These are phyloP conservation scores for Puffinus mauretanicus DNA, from an alignment of 2,113 vertebrate species.

Conservation along the genomic window DNA sequence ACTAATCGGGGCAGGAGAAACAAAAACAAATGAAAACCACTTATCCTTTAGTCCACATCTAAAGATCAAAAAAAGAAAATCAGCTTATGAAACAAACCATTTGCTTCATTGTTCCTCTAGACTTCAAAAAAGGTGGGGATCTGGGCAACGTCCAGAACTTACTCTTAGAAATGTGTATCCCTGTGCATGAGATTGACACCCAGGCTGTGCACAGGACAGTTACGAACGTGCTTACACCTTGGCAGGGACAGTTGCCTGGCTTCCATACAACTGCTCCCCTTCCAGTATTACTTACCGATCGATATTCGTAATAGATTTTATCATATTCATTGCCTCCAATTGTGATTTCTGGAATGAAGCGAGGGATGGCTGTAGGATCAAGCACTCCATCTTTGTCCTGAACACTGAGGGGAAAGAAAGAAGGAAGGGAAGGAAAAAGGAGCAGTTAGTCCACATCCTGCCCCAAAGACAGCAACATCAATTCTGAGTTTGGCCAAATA, in stretches of 20 bases:
- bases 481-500: accelerated
- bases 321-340: conserved; percentile 80
- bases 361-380: conserved; percentile 65
- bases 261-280: neutral
- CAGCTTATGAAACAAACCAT: neutral
- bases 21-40: conserved; percentile 14
- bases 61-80: neutral
- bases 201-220: neutral
- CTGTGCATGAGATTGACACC: neutral
- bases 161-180: neutral
- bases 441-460: neutral
- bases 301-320: conserved; percentile 68
- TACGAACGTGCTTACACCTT: accelerated
- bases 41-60: conserved; percentile 2
- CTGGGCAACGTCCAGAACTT: neutral
- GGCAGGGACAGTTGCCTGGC: neutral
- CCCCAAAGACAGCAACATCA: neutral
- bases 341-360: conserved; percentile 86
- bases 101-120: neutral
- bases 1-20: neutral
- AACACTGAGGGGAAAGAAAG: conserved; percentile 64
- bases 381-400: conserved; percentile 80
- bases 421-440: neutral
- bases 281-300: conserved; percentile 69
- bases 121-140: neutral